Conservation (phyloP, 2,888 invertebrate species). For the Xanthia icteritia region DNA sequence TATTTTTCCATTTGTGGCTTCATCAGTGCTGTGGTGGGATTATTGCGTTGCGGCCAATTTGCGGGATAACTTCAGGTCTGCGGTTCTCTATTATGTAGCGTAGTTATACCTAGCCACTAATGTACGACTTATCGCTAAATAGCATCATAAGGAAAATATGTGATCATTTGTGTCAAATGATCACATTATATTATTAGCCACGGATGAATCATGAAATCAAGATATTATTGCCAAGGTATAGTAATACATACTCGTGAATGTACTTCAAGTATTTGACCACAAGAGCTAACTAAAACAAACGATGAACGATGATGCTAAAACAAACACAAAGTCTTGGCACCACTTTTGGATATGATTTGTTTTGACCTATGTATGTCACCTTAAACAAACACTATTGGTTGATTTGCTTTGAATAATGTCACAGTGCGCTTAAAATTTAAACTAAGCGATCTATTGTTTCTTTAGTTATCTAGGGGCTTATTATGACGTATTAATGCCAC, state of each 20-base stretch:
- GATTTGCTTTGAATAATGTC: not conserved
- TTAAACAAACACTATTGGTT: not conserved
- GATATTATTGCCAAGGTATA: too few relatives aligned
- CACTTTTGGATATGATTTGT: not conserved
- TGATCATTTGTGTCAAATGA: too few relatives aligned
- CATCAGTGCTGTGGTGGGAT: conserved; percentile 6
- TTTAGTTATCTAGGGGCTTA: not conserved
- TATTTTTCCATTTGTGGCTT: conserved; percentile 5
- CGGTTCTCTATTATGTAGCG: conserved; percentile 31
- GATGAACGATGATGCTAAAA: not conserved
- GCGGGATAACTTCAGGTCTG: conserved; percentile 37
- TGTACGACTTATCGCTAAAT: conserved; percentile 10
- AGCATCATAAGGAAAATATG: not conserved
- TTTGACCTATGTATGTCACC: not conserved
- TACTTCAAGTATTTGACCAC: not conserved
- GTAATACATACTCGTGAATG: not conserved
- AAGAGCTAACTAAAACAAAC: not conserved
- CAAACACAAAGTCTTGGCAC: not conserved
- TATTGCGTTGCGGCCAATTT: conserved; percentile 3
- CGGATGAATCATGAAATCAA: too few relatives aligned
- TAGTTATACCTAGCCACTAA: not conserved
- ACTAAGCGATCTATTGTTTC: not conserved
- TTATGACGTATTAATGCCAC: too few relatives aligned
- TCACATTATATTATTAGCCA: too few relatives aligned
- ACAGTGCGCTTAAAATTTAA: not conserved